Conservation (phyloP, 2,888 invertebrate genomes). For the Pantelozetes paolii region DNA sequence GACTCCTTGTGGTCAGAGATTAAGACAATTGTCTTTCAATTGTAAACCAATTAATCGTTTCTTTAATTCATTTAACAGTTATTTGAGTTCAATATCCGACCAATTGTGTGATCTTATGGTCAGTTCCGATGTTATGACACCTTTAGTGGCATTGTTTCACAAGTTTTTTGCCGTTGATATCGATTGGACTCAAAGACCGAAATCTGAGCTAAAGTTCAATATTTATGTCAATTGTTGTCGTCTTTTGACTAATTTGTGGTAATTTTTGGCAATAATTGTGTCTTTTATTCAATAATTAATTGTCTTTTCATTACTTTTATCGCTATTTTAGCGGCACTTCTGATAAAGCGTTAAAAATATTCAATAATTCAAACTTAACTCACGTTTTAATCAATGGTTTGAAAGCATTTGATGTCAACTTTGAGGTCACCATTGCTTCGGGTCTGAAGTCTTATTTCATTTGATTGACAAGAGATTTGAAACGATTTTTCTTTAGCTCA, state of each 20-base stretch:
- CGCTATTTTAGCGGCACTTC: conserved; percentile 33
- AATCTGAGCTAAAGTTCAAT: neutral
- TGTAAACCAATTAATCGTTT: too few species aligned
- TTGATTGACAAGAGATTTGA: too few species aligned
- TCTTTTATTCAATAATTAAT: neutral
- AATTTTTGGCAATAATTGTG: conserved; percentile 1
- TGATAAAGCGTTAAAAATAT: neutral
- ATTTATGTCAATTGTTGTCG: conserved; percentile 30
- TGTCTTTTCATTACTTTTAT: too few species aligned
- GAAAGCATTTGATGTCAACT: neutral
- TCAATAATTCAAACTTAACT: conserved; percentile 24
- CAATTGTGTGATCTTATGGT: conserved; percentile 15
- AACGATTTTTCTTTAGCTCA: neutral
- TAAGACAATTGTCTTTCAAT: too few species aligned
- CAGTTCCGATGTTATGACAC: conserved; percentile 7
- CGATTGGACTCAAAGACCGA: neutral
- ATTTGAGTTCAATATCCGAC: conserved; percentile 31
- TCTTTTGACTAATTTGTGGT: conserved; percentile 38
- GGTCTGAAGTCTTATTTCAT: neutral
- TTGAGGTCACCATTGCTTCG: conserved; percentile 13
- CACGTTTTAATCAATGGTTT: neutral
- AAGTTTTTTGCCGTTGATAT: neutral
- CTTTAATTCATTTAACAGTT: neutral
- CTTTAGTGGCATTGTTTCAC: neutral
- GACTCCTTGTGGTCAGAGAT: conserved; percentile 28